Percentiles rank a stretch among this genome's conserved stretches.
phyloP scores from a whole-genome alignment of 2,797 vertebrate genomes.

The Scleropages formosus region DNA sequence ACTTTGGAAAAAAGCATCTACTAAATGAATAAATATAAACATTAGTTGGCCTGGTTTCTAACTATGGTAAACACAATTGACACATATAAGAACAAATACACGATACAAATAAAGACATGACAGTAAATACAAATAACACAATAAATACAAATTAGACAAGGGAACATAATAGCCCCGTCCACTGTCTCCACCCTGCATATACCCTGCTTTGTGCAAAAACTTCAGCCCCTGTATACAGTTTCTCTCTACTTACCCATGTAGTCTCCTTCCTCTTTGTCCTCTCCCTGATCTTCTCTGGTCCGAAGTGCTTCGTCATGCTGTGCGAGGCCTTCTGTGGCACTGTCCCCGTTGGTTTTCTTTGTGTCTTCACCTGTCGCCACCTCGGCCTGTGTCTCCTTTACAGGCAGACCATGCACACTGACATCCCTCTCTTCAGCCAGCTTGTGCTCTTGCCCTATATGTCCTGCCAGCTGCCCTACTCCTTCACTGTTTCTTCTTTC shows the following conservation, averaged over 20 bases:
- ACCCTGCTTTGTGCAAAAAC: neutral
- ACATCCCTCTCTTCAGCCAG: neutral
- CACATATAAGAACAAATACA: too few species aligned
- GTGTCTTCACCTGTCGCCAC: neutral
- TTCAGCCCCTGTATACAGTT: neutral
- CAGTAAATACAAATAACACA: too few species aligned
- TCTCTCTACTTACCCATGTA: slow-evolving; percentile 59
- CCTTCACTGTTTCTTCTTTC: neutral
- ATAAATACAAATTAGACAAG: too few species aligned
- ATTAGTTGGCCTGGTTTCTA: too few species aligned
- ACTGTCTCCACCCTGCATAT: too few species aligned
- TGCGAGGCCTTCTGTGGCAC: slow-evolving; percentile 25
- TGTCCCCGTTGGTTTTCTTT: neutral
- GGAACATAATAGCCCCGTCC: too few species aligned
- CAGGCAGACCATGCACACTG: slow-evolving; percentile 3
- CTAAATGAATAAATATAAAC: too few species aligned
- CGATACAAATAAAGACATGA: too few species aligned
- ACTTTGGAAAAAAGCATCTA: too few species aligned
- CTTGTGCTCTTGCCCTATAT: too few species aligned
- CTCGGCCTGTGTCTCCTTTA: neutral
- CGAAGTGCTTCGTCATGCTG: slow-evolving; percentile 31
- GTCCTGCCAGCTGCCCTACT: too few species aligned
- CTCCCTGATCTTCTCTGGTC: slow-evolving; percentile 18
- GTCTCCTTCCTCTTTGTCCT: slow-evolving; percentile 34
- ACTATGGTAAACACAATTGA: too few species aligned